phyloP scores from a whole-genome alignment of 2,113 vertebrate genomes.

The Puffinus mauretanicus region DNA sequence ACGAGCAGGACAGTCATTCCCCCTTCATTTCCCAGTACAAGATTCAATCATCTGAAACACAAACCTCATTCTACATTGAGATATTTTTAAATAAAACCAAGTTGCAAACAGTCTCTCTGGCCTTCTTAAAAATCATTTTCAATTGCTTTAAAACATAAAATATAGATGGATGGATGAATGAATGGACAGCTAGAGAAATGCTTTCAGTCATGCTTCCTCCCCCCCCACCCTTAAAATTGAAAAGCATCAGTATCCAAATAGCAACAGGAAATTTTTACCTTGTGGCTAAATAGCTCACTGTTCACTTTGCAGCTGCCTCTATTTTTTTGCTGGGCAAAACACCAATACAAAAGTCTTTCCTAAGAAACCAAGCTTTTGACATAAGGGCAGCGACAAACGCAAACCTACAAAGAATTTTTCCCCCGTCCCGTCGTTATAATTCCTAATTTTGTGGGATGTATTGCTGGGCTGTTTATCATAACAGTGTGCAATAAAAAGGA shows the following conservation, averaged over 20 bases:
- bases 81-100: constrained; percentile 24
- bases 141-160: constrained; percentile 24
- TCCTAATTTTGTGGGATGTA: constrained; percentile 67
- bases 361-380: constrained; percentile 65
- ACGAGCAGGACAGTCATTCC: background rate
- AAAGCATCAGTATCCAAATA: constrained; percentile 62
- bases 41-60: constrained; percentile 40
- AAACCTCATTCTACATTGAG: constrained; percentile 9
- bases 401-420: constrained; percentile 30
- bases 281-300: constrained; percentile 60
- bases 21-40: constrained; percentile 18
- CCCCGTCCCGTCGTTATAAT: constrained; percentile 36
- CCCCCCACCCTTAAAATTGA: constrained; percentile 4
- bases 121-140: constrained; percentile 10
- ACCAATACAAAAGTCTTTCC: constrained; percentile 54
- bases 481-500: constrained; percentile 67
- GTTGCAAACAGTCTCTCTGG: constrained; percentile 16
- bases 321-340: constrained; percentile 58
- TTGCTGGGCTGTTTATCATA: constrained; percentile 76
- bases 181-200: constrained; percentile 47
- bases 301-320: constrained; percentile 66
- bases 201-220: constrained; percentile 50
- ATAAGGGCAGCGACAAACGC: constrained; percentile 50
- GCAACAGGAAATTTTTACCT: constrained; percentile 60
- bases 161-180: constrained; percentile 30